Evolutionary conservation across 2,888 invertebrate genomes (phyloP), one percentile per base, ranked within the genome.

Genomic region (Pollenia labialis): DNA sequence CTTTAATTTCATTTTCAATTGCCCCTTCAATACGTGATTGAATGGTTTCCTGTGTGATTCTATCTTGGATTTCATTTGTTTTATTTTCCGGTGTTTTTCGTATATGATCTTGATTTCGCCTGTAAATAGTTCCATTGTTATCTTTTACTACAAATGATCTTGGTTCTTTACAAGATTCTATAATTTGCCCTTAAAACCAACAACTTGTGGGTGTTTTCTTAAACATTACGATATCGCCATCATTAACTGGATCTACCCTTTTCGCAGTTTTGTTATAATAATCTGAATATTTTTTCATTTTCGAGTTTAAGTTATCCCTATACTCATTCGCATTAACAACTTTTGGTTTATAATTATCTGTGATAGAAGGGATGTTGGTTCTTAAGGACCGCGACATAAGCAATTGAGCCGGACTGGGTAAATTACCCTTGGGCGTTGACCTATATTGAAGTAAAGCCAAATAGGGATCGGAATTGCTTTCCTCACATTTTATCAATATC

Each of bases 181-280:
- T n/a, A 50, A n/a, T n/a, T 50, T 50, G 50, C 14, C 50, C 50
- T 50, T 50, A 14, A 14, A n/a, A 14, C 23, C 56, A 56, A 56
- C 56, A 56, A 23, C 56, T 56, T 56, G 56, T 56, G 23, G 56
- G 56, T 56, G 56, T 56, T 56, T 18, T 56, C 23, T 18, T 16
- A n/a, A 56, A n/a, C n/a, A n/a, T 56, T 11, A 56, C 56, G 56
- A 11, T 16, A 56, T 56, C 56, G 11, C 56, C 18, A 1, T 56
- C 56, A 7, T 56, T 3, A 7, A 56, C 18, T 9, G 56, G 56
- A 11, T 56, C 11, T 23, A 10, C 23, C 18, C 11, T 56, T 23
- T 16, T 56, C 18, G 56, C 56, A 11, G 56, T 56, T 56, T 23
- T 56, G 18, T 56, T 56, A 18, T 56, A 56, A 56, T 56, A 56